Evolutionary conservation across 2,113 vertebrate genomes (phyloP).

Genomic region (Fregetta grallaria): DNA sequence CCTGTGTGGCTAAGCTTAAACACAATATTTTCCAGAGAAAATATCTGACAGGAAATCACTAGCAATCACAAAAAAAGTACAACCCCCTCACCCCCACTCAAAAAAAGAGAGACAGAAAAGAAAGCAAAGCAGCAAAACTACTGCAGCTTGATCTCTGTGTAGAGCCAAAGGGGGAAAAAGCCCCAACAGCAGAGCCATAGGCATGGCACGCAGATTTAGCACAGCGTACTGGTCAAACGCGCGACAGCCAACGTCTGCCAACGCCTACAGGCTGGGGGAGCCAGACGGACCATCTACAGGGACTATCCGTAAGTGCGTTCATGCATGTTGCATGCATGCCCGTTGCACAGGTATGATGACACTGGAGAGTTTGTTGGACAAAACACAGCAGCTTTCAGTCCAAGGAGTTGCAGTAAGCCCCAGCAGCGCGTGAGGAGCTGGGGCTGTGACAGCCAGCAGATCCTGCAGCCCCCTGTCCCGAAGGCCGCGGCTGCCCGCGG

Average conservation of each 20-base stretch:
- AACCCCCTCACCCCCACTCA: neutral
- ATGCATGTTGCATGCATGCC: fast-evolving
- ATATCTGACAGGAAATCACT: constrained; percentile 41
- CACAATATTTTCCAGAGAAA: constrained; percentile 27
- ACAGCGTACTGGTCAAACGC: fast-evolving
- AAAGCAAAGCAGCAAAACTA: neutral
- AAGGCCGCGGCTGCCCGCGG: neutral
- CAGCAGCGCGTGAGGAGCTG: neutral
- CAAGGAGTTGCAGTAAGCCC: fast-evolving
- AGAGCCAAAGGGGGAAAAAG: neutral
- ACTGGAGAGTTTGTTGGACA: fast-evolving
- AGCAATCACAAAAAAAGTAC: neutral
- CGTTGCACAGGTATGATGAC: fast-evolving
- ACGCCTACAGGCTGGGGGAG: fast-evolving
- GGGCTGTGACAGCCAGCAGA: neutral
- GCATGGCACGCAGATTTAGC: fast-evolving
- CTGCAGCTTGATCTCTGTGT: neutral
- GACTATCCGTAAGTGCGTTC: fast-evolving
- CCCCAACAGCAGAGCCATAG: neutral
- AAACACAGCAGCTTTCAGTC: neutral
- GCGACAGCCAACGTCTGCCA: fast-evolving
- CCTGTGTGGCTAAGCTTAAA: neutral
- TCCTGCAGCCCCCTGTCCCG: neutral
- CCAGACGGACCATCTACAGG: fast-evolving
- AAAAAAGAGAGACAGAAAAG: neutral